Base-by-base conservation (phyloP, 2,113 vertebrate genomes). In the Dolichallabes microphthalmus region DNA sequence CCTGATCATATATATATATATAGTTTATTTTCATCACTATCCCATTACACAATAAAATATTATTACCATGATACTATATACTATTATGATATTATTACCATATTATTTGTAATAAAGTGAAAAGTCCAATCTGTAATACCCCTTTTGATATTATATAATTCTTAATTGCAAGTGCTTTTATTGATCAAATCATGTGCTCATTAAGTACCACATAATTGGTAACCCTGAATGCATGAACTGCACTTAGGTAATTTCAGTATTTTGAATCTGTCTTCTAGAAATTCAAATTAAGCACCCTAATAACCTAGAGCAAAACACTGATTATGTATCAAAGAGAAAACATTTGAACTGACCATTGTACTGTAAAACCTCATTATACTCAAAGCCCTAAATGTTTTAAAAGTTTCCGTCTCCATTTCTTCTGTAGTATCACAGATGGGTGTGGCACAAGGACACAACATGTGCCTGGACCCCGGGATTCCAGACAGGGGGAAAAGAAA, bases 381-480 rank as follows among this genome's bases (percentile, higher is more conserved):
- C 7, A 7, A 2, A 20, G 27, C 0, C 3, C 3, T 32, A 22
- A 58, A 20, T 32, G 2, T 78, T 5, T 80, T 63, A 81, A 68
- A 68, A 20, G 8, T 71, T 52, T 20, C 32, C 6, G 3, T 53
- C 10, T 69, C 52, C 8, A 6, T 80, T 58, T 82, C 39, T 75
- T 55, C 35, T 94, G 90, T 94, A 99, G 98, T 99, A 95, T 99
- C 97, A 91, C 98, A 99, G 94, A 98, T 98, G 96, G 98, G 97
- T 89, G 97, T 98, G 84, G 98, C 96, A 83, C 98, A 99, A 95
- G 98, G 97, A 90, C 97, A 98, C 94, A 98, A 99, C 96, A 97
- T 98, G 96, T 99, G 98, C 94, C 97, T 97, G 90, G 98, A 99
- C 91, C 98, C 98, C 71, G 98, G 98, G 91, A 96, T 97, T 92